Base-by-base conservation (phyloP, 2,888 invertebrate genomes). In the Chymomyza caudatula region DNA sequence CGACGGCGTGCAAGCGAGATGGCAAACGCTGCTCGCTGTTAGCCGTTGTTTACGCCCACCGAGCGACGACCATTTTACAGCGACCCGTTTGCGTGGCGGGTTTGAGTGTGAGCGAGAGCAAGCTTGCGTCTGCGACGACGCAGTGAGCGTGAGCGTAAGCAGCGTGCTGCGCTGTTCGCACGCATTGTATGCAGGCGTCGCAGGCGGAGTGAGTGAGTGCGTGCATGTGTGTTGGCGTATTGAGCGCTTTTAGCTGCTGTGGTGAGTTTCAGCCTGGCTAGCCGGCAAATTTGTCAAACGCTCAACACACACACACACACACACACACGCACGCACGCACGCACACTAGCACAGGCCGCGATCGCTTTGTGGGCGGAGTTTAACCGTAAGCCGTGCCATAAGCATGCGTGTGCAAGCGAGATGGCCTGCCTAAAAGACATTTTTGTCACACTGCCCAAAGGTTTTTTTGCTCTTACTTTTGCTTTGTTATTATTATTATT, bases 291-390 rank as follows among this genome's bases (percentile, higher is more conserved):
- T 71, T 73, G 74, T 73, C 77, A 76, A 76, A 70, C 67, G 63
- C 56, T 49, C 58, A 54, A 55, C 11, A 29, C 42, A 54, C 20
- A 51, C 54, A 54, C 17, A 54, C 44, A 51, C 51, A 47, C 60
- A 59, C 55, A 37, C 52, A 37, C 44, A 55, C 19, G 19, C 42
- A 51, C 44, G 44, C 51, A 47, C 60, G 55, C 55, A 37, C 52
- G 25, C 44, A 55, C 19, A 19, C 42, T 47, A 15, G 49, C 11
- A 29, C 15, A 8, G n/a, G 25, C 65, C 78, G 67, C 83, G 81
- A 81, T 81, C 81, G 85, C 65, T 83, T 81, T 71, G 75, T 68
- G 77, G 81, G 81, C 81, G 81, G 81, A 73, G 81, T 63, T 67
- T 73, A 37, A 63, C 13, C 55, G 47, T 42, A 20, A 11, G 68